Conservation (phyloP, 2,797 vertebrate species). For the Pyrocephalus nanus region DNA sequence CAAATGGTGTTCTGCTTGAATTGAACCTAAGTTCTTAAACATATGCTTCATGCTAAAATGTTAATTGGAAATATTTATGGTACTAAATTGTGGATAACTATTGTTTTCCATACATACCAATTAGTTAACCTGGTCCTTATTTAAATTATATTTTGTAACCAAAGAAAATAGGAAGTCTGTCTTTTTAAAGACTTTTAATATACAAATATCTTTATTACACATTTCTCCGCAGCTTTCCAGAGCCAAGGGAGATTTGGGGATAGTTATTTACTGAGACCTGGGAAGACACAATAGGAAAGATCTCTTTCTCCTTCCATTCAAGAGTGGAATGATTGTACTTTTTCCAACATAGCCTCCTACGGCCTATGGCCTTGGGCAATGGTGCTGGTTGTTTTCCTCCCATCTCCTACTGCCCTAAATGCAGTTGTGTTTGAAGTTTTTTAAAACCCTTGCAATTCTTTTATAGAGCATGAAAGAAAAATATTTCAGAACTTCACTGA, state of each 20-base stretch:
- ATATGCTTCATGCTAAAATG: slow-evolving; percentile 59
- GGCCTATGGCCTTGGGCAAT: neutral
- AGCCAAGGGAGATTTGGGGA: neutral
- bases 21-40: slow-evolving; percentile 49
- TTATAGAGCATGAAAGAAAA: slow-evolving; percentile 38
- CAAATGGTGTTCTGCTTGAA: slow-evolving; percentile 60
- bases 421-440: slow-evolving; percentile 5
- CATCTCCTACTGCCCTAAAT: neutral
- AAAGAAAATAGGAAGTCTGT: neutral
- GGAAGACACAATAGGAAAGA: neutral
- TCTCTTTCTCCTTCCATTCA: neutral
- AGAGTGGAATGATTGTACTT: neutral
- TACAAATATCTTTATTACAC: neutral
- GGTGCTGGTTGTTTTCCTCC: neutral
- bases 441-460: slow-evolving; percentile 7
- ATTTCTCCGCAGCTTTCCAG: neutral
- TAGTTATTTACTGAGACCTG: neutral
- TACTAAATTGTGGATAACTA: neutral
- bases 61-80: slow-evolving; percentile 64
- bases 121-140: slow-evolving; percentile 6
- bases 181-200: neutral
- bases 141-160: neutral
- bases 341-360: neutral
- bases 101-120: slow-evolving; percentile 18
- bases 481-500: slow-evolving; percentile 31